Conservation (phyloP, 2,888 invertebrate species). For the Pristionchus exspectatus region DNA sequence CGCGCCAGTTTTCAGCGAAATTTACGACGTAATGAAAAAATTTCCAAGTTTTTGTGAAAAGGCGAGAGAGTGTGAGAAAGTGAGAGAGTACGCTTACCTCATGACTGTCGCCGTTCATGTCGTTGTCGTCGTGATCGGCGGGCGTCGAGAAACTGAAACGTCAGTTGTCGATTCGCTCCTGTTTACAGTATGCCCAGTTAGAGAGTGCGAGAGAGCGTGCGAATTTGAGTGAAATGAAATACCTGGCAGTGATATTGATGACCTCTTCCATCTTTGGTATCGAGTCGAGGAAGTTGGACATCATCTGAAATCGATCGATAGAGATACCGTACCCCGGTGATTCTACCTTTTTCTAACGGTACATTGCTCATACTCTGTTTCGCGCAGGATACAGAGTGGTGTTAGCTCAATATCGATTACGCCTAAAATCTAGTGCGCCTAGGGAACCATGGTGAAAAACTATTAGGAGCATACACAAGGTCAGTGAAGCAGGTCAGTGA, state of each 20-base stretch:
- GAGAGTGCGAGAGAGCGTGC: neutral
- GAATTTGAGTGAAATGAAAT: neutral
- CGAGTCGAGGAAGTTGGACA: conserved; percentile 66
- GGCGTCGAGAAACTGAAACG: conserved; percentile 42
- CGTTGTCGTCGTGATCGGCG: conserved; percentile 57
- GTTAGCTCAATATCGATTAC: no score
- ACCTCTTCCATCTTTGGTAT: conserved; percentile 69
- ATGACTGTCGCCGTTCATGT: neutral
- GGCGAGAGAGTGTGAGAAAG: neutral
- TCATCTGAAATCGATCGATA: conserved; percentile 12
- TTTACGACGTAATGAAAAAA: neutral
- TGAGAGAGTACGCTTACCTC: conserved; percentile 21
- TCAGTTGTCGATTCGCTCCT: neutral
- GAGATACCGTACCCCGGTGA: neutral
- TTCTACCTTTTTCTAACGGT: neutral
- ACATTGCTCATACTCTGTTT: no score
- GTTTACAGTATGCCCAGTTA: neutral
- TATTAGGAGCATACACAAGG: no score
- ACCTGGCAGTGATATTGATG: conserved; percentile 62
- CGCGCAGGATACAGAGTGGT: no score
- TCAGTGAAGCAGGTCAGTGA: no score
- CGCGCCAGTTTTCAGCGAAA: neutral
- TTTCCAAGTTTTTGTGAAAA: neutral
- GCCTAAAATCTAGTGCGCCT: no score
- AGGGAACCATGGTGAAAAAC: no score